A percentile compares a stretch with the other conserved stretches of the same genome.
Conservation (phyloP, 2,888 invertebrate species). For the Chloroclystis v-ata region DNA sequence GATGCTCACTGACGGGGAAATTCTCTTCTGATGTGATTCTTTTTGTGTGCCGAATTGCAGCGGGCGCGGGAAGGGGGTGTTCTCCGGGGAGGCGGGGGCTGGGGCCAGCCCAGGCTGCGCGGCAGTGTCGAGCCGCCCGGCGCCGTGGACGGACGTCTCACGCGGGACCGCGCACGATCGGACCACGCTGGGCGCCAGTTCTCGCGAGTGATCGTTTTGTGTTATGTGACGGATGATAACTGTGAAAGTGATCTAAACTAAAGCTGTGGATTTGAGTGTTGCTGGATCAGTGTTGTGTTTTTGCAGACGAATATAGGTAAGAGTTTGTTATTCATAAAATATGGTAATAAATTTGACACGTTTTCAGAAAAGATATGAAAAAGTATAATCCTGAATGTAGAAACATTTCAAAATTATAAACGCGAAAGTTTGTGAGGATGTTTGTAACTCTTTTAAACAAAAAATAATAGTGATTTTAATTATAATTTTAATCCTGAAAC, state of each 20-base stretch:
- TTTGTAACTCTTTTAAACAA: too few species aligned
- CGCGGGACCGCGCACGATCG: conserved; percentile 36
- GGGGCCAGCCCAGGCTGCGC: conserved; percentile 65
- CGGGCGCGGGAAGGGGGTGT: conserved; percentile 37
- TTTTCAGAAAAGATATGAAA: too few species aligned
- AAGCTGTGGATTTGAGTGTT: conserved; percentile 29
- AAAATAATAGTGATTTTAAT: too few species aligned
- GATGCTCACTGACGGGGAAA: conserved; percentile 66
- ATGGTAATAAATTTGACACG: too few species aligned
- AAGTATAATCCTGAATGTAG: too few species aligned
- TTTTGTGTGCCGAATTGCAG: conserved; percentile 69
- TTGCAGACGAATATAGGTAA: conserved; percentile 22
- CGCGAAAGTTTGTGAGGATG: too few species aligned
- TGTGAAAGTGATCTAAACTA: conserved; percentile 20
- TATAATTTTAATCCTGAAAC: too few species aligned
- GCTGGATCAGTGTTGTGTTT: conserved; percentile 42
- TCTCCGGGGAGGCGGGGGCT: conserved; percentile 57
- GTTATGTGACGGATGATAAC: conserved; percentile 26
- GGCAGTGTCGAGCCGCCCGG: conserved; percentile 58
- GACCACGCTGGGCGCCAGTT: conserved; percentile 61
- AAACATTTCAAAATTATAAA: too few species aligned
- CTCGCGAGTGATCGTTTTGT: conserved; percentile 21
- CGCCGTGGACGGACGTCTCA: conserved; percentile 40
- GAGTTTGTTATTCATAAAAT: background rate
- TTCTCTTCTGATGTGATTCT: conserved; percentile 64